Conservation (phyloP, 2,113 vertebrate genomes). For the Melanocharis versteri region DNA sequence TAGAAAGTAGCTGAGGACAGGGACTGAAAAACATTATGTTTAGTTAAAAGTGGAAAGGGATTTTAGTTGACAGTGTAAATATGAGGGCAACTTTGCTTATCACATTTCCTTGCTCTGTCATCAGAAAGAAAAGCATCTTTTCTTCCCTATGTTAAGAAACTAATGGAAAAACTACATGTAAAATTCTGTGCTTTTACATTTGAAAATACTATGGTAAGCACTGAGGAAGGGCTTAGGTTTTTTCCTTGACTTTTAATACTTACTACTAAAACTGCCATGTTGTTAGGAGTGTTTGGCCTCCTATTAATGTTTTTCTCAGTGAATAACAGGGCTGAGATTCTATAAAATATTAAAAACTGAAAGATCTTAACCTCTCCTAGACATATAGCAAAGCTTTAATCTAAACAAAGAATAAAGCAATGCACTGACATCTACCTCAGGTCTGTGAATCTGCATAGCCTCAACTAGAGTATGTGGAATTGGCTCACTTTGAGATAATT, state of each 20-base stretch:
- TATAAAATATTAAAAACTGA: not conserved
- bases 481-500: not conserved
- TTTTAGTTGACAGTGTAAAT: not conserved
- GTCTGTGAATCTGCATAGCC: not conserved
- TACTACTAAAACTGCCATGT: not conserved
- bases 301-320: not conserved
- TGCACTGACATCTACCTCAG: not conserved
- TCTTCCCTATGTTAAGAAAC: not conserved
- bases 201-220: not conserved
- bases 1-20: not conserved
- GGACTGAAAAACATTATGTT: not conserved
- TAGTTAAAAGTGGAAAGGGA: not conserved
- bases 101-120: not conserved
- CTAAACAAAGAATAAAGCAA: not conserved
- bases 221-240: not conserved
- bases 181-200: not conserved
- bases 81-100: not conserved
- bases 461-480: not conserved
- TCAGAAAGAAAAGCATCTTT: not conserved
- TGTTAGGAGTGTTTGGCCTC: not conserved
- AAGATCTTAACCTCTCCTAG: not conserved
- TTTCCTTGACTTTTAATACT: not conserved
- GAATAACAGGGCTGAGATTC: not conserved
- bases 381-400: not conserved
- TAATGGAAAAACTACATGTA: not conserved